Base-by-base conservation (phyloP, 2,797 vertebrate species). In the Gallinago solitaria region DNA sequence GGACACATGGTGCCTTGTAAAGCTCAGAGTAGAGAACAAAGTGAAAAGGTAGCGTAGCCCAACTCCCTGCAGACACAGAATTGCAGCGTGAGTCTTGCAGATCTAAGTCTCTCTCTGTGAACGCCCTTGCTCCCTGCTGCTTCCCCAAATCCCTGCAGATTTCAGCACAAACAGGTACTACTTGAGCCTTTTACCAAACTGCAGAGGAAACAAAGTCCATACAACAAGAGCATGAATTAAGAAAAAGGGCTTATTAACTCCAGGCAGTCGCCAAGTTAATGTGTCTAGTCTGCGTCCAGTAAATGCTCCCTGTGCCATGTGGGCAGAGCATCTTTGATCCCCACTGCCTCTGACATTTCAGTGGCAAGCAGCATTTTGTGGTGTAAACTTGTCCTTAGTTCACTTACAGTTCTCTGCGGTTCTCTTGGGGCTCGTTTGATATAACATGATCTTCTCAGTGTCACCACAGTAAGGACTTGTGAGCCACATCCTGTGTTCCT, bases 401-500 rank as follows among this genome's bases (percentile, higher is more conserved):
- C 89, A 56, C 83, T 75, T 63, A 43, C 28, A 88, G 43, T 21
- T 53, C 51, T 73, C 92, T 65, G 24, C 1, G 3, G 50, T 28
- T 78, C 67, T 59, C 59, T 19, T 68, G 39, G 33, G 83, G 76
- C 48, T 74, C 30, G 17, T 83, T 70, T 88, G 76, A 56, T 82
- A 76, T 3, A 67, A 70, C 21, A 14, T 12, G 33, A 84, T 32
- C 28, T 59, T 82, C 70, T 57, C 74, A 41, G 2, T 50, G 80
- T 48, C 77, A 88, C 54, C 70, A 73, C 45, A 77, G 70, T 6
- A 82, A 80, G 80, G 86, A 87, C 51, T 43, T 53, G 54, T 73
- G 87, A 88, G 94, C 87, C 90, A 91, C 70, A 88, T 87, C 70
- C 91, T 90, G 59, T 63, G 63, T 9, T 90, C 63, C 60, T 95